Evolutionary conservation across 2,113 vertebrate species (phyloP), one percentile per base, ranked within the genome.

Genomic region (Sebastes schlegelii): DNA sequence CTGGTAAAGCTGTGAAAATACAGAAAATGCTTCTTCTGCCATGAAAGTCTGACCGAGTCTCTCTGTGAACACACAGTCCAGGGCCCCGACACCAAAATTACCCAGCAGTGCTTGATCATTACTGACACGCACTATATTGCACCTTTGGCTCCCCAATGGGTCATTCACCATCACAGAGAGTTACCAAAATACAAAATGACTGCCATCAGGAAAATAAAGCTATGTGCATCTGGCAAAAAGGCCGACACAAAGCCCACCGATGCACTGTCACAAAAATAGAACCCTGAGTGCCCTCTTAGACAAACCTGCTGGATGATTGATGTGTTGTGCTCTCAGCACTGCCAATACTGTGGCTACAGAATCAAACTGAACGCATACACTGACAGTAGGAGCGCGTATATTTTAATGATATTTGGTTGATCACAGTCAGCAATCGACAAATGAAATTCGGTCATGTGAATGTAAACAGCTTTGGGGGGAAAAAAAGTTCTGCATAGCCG

Each of bases 171-270:
- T 23, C 10, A 68, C 54, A 64, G 43, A n/a, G 23, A 63, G 13
- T 63, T 68, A 62, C 68, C 63, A 58, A 80, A 80, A 72, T 64
- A 78, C 65, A 34, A 77, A 71, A 77, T 78, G 74, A 85, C 42
- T 69, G 64, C 45, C 54, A 57, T 87, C 73, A 77, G 77, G 63
- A 81, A 79, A 82, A 78, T 26, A 55, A 45, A 66, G 45, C 72
- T 23, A 3, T 34, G 19, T 42, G 21, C 8, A 2, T 69, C 23
- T 40, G 8, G 17, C 8, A 5, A 61, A 77, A 77, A 67, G 23
- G 40, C 13, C 19, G 8, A 42, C 14, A 40, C 12, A 46, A 23
- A 70, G 19, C 17, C 70, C 45, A 19, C 10, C 67, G 57, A 4
- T 48, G 43, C 21, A 11, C 43, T 57, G 23, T 72, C 23, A 63